Conservation (phyloP, 23 tunicate genomes). For the Trididemnum clinides region DNA sequence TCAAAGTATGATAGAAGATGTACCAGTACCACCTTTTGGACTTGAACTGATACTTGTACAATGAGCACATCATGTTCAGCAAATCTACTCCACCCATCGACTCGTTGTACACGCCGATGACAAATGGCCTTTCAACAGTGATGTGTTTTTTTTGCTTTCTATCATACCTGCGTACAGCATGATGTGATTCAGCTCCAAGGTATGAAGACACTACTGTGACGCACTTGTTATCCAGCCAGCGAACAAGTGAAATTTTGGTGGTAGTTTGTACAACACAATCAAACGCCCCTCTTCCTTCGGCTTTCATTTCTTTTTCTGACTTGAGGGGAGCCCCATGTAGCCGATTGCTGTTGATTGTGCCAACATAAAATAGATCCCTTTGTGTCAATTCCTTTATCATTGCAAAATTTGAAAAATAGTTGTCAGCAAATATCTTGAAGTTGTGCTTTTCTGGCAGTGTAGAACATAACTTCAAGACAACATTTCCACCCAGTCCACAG, state of each 20-base stretch:
- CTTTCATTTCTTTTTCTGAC: background rate
- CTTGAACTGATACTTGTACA: background rate
- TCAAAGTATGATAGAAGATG: background rate
- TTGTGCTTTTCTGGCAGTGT: no score
- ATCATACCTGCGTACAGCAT: background rate
- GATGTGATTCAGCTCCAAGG: background rate
- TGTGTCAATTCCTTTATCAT: background rate
- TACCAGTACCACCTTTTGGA: constrained; percentile 5
- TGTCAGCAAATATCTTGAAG: constrained; percentile 16
- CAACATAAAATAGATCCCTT: background rate
- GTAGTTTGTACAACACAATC: background rate
- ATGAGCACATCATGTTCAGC: background rate
- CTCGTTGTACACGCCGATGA: background rate
- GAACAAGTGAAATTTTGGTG: background rate
- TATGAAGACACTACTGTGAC: background rate
- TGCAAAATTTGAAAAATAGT: background rate
- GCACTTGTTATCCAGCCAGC: constrained; percentile 8
- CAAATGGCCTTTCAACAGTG: background rate
- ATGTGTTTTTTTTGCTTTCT: background rate
- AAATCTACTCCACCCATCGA: constrained; percentile 7
- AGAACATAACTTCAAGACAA: no score
- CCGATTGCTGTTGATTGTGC: background rate
- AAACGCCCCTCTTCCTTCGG: background rate
- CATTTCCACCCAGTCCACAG: no score
- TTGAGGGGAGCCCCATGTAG: constrained; percentile 4